These are phyloP conservation scores for Eupelmus urozonus DNA, from an alignment of 2,888 invertebrate genomes.

Conservation along the genomic window DNA sequence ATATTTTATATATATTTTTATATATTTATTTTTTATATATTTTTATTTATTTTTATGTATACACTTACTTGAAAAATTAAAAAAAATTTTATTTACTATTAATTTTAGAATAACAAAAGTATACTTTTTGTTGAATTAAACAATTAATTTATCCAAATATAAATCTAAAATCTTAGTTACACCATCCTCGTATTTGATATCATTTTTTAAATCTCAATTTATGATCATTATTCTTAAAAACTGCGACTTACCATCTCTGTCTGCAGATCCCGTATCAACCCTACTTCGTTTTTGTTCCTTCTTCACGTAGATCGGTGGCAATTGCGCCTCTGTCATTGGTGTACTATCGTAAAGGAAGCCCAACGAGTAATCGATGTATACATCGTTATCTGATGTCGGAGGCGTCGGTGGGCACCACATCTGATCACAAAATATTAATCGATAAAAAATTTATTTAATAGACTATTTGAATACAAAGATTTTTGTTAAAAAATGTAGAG, in stretches of 20 bases:
- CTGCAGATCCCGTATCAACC: slow-evolving; percentile 81
- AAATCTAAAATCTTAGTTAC: slow-evolving; percentile 9
- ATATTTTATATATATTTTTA: no score
- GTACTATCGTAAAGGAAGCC: slow-evolving; percentile 90
- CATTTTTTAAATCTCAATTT: background rate
- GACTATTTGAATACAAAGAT: no score
- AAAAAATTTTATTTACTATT: background rate
- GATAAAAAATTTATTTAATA: no score
- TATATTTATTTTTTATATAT: no score
- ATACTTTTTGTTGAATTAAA: background rate
- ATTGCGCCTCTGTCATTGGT: slow-evolving; percentile 86
- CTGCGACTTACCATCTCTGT: slow-evolving; percentile 75
- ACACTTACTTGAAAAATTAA: background rate
- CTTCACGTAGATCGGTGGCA: slow-evolving; percentile 89
- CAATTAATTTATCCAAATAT: background rate
- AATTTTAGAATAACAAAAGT: no score
- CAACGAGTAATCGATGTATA: slow-evolving; percentile 92
- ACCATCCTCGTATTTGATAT: background rate
- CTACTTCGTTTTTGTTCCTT: slow-evolving; percentile 87
- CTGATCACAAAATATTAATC: slow-evolving; percentile 79
- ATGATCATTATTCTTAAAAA: background rate
- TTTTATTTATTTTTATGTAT: no score
- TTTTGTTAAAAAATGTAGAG: no score
- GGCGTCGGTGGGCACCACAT: slow-evolving; percentile 99
- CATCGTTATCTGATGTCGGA: slow-evolving; percentile 93